phyloP scores from a whole-genome alignment of 2,797 vertebrate genomes.

The Cryptoprocta ferox region DNA sequence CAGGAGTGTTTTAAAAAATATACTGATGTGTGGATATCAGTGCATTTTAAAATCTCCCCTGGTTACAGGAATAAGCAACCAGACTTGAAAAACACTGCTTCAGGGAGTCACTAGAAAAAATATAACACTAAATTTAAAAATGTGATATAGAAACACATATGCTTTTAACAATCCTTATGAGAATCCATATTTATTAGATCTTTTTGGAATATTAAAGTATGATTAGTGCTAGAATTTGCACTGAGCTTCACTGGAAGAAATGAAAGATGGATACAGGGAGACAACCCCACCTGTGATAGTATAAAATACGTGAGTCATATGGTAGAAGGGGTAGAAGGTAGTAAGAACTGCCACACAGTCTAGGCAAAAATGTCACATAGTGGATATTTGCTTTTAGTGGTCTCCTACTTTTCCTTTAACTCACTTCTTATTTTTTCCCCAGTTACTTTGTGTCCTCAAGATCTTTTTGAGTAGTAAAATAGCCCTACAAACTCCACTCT shows the following conservation, averaged over 20 bases:
- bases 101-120: constrained; percentile 1
- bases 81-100: constrained; percentile 24
- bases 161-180: not conserved
- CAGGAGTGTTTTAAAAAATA: not conserved
- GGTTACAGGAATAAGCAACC: not conserved
- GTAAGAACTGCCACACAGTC: not conserved
- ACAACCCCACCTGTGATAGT: not conserved
- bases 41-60: not conserved
- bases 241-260: not conserved
- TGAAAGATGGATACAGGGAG: not conserved
- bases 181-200: not conserved
- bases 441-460: not conserved
- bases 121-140: not conserved
- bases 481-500: not conserved
- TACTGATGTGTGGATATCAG: not conserved
- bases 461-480: not conserved
- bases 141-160: not conserved
- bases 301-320: not conserved
- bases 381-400: not conserved
- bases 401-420: not conserved
- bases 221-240: not conserved
- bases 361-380: not conserved
- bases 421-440: not conserved
- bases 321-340: not conserved
- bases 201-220: not conserved